A percentile compares a stretch with the other conserved stretches of the same genome.
Evolutionary conservation across 2,113 vertebrate species (phyloP).

Genomic region (Penelope pileata): DNA sequence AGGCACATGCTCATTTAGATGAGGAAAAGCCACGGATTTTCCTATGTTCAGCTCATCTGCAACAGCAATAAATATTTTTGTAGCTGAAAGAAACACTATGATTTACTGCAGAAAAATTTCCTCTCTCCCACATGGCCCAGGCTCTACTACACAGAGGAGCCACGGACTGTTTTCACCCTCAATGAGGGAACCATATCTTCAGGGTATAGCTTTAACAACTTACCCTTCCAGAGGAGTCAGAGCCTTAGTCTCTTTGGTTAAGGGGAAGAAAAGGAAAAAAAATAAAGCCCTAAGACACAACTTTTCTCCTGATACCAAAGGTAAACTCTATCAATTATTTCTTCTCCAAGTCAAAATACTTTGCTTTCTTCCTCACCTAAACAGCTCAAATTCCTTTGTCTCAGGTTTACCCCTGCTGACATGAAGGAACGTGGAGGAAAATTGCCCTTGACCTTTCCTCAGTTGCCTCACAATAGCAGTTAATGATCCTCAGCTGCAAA

Average conservation of each 20-base stretch:
- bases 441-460: background rate
- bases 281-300: background rate
- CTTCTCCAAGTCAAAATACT: background rate
- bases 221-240: background rate
- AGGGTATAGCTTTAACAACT: background rate
- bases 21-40: background rate
- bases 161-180: background rate
- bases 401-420: background rate
- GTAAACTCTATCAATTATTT: background rate
- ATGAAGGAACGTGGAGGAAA: background rate
- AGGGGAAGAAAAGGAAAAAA: rapidly evolving
- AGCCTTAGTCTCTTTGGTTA: background rate
- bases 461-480: no score
- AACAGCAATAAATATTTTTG: background rate
- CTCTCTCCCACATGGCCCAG: background rate
- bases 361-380: background rate
- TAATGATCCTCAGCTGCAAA: background rate
- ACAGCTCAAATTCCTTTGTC: background rate
- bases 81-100: background rate
- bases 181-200: background rate
- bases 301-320: background rate
- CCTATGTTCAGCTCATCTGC: background rate
- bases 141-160: background rate
- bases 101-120: background rate
- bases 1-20: background rate